Percentiles rank a stretch among this genome's conserved stretches.
Conservation (phyloP, 2,888 invertebrate species). For the Dugesia japonica region DNA sequence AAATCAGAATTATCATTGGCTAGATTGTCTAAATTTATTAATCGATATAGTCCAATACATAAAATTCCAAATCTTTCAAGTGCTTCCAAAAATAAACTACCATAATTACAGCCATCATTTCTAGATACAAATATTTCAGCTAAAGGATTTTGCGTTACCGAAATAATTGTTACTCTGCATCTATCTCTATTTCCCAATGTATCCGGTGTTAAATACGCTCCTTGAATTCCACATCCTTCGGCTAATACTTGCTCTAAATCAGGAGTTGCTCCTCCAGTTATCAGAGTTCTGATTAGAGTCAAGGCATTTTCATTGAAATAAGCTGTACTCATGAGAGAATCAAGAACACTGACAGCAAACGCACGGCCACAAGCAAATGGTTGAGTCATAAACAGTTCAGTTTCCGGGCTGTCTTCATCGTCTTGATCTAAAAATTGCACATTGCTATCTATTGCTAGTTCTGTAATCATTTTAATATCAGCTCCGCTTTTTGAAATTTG, state of each 20-base stretch:
- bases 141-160: neutral
- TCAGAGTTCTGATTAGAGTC: constrained; percentile 89
- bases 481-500: constrained; percentile 35
- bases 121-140: neutral
- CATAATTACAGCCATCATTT: constrained; percentile 54
- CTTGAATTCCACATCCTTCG: constrained; percentile 91
- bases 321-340: constrained; percentile 98
- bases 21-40: constrained; percentile 39
- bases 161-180: constrained; percentile 91
- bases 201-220: constrained; percentile 88
- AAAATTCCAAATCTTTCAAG: constrained; percentile 91
- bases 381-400: constrained; percentile 96
- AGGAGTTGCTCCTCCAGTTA: constrained; percentile 97
- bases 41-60: constrained; percentile 90
- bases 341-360: constrained; percentile 97
- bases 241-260: constrained; percentile 95
- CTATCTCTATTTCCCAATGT: constrained; percentile 85
- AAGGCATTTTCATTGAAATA: constrained; percentile 99
- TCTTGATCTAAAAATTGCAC: constrained; percentile 58
- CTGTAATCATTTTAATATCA: constrained; percentile 85
- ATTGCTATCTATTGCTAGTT: constrained; percentile 87
- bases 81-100: constrained; percentile 85
- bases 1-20: neutral
- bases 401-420: constrained; percentile 95
- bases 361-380: constrained; percentile 99